These are phyloP conservation scores for Heterocephalus glaber DNA, from an alignment of 2,113 vertebrate species.

Conservation along the genomic window DNA sequence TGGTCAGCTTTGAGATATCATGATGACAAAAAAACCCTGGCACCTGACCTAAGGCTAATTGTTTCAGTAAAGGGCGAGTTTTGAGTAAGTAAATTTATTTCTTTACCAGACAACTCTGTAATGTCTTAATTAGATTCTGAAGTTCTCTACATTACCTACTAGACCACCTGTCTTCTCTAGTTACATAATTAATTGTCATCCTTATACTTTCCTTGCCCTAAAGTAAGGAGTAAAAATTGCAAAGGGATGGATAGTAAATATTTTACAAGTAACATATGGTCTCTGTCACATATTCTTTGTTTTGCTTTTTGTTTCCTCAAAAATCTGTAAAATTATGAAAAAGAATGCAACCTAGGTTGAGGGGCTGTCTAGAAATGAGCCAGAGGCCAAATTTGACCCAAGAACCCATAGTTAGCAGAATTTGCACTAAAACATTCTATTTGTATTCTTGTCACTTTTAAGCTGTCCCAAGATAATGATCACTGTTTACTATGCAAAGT, in stretches of 20 bases:
- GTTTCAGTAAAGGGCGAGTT: not conserved
- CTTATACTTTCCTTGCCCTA: not conserved
- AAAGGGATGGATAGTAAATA: not conserved
- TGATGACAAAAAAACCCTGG: not conserved
- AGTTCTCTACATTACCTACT: not conserved
- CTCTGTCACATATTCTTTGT: not conserved
- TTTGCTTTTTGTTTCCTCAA: not conserved
- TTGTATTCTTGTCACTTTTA: not conserved
- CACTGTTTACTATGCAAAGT: not conserved
- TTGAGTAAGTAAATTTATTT: conserved; percentile 14
- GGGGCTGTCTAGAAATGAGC: not conserved
- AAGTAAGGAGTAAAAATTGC: not conserved
- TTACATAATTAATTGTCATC: not conserved
- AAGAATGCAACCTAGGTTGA: not conserved
- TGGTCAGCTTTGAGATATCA: conserved; percentile 2
- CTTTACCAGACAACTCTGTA: not conserved
- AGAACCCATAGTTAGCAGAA: not conserved
- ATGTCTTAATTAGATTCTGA: not conserved
- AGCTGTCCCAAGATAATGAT: not conserved
- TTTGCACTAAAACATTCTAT: not conserved
- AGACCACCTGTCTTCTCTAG: not conserved
- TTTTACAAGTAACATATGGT: not conserved
- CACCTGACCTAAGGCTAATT: conserved; percentile 27
- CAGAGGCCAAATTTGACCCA: not conserved
- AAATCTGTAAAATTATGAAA: not conserved